Percentiles rank a stretch among this genome's conserved stretches.
These are phyloP conservation scores for Nymphalis polychloros DNA, from an alignment of 2,888 invertebrate species.

Conservation along the genomic window DNA sequence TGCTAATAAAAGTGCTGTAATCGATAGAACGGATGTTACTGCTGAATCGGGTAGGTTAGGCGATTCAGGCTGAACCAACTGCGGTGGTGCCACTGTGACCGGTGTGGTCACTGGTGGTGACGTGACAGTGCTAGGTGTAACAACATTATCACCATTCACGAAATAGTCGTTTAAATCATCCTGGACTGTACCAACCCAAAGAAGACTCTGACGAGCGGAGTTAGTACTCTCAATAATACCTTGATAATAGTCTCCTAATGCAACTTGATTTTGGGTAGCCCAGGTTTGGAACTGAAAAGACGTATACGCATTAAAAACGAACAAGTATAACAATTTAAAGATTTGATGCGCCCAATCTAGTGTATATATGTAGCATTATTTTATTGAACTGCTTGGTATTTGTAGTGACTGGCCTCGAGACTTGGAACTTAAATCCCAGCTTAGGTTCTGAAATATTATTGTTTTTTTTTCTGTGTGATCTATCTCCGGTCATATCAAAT, in stretches of 20 bases:
- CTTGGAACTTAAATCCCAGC: too few relatives aligned
- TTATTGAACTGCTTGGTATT: not conserved
- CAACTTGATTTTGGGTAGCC: slow-evolving; percentile 47
- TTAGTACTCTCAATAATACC: slow-evolving; percentile 47
- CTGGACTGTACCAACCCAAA: slow-evolving; percentile 49
- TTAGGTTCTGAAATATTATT: too few relatives aligned
- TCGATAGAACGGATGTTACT: slow-evolving; percentile 50
- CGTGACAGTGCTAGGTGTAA: slow-evolving; percentile 34
- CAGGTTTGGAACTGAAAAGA: slow-evolving; percentile 61
- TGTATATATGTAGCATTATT: not conserved
- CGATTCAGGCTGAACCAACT: slow-evolving; percentile 50
- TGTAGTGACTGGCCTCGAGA: not conserved
- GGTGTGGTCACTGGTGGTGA: slow-evolving; percentile 31
- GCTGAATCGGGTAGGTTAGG: slow-evolving; percentile 60
- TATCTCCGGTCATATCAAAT: too few relatives aligned
- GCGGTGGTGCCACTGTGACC: slow-evolving; percentile 41
- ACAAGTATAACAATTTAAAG: not conserved
- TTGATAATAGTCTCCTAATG: slow-evolving; percentile 46
- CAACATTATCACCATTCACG: slow-evolving; percentile 42
- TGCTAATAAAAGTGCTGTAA: slow-evolving; percentile 49
- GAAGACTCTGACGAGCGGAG: slow-evolving; percentile 47
- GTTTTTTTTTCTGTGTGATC: too few relatives aligned
- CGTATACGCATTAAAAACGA: not conserved
- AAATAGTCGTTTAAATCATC: slow-evolving; percentile 56
- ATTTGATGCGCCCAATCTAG: not conserved